A percentile compares a stretch with the other conserved stretches of the same genome.
These are phyloP conservation scores for Megathymus violae DNA, from an alignment of 1,140 invertebrate genomes.

Conservation along the genomic window DNA sequence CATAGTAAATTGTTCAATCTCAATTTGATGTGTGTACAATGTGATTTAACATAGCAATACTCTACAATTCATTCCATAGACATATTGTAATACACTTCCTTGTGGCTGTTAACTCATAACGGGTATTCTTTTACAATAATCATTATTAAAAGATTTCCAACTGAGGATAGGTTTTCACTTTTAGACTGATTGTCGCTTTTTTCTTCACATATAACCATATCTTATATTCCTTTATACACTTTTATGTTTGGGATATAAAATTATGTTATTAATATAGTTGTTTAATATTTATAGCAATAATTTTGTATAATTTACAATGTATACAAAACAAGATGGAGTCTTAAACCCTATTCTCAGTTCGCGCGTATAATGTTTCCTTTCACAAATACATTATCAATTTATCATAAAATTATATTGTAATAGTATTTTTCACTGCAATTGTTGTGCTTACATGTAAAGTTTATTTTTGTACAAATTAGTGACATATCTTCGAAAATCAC, in stretches of 20 bases:
- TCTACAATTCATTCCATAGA: conserved; percentile 22
- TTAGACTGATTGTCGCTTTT: too few species aligned
- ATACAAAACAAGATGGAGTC: too few species aligned
- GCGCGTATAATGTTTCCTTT: too few species aligned
- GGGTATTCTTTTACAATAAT: not conserved
- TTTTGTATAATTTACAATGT: too few species aligned
- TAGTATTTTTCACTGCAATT: conserved; percentile 5
- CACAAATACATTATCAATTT: not conserved
- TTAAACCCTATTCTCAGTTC: too few species aligned
- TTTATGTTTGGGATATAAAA: too few species aligned
- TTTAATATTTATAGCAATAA: too few species aligned
- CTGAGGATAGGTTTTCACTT: too few species aligned
- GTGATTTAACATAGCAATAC: conserved; percentile 29
- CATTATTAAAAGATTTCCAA: too few species aligned
- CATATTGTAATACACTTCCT: not conserved
- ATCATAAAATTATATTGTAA: not conserved
- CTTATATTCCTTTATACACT: too few species aligned
- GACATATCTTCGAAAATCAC: conserved; percentile 21
- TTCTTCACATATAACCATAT: too few species aligned
- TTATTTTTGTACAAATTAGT: conserved; percentile 22
- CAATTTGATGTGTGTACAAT: conserved; percentile 19
- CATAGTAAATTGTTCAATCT: conserved; percentile 15
- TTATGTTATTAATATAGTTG: too few species aligned
- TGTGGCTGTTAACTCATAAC: not conserved
- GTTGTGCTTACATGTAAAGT: conserved; percentile 18